A percentile compares a stretch with the other conserved stretches of the same genome.
Conservation (phyloP, 2,888 invertebrate species). For the Xiphydria camelus region DNA sequence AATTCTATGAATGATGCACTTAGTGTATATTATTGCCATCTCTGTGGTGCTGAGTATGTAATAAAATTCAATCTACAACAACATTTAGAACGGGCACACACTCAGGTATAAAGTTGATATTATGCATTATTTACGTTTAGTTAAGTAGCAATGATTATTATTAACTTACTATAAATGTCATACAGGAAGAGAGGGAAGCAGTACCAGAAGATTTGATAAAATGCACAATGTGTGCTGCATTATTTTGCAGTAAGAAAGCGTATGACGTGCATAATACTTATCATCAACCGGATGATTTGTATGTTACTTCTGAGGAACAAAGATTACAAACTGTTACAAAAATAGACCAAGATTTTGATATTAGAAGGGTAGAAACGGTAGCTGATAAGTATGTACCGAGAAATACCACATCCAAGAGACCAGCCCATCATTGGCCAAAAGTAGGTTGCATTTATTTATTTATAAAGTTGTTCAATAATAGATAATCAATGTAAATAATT, state of each 20-base stretch:
- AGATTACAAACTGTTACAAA: conserved; percentile 58
- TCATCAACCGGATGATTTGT: conserved; percentile 66
- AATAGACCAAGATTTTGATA: conserved; percentile 62
- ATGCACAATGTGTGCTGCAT: conserved; percentile 68
- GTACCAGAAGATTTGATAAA: conserved; percentile 63
- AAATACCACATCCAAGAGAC: conserved; percentile 25
- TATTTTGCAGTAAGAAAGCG: conserved; percentile 68
- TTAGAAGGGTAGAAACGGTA: conserved; percentile 54
- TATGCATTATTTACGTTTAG: too few species aligned
- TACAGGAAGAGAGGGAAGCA: conserved; percentile 60
- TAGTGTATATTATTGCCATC: conserved; percentile 61
- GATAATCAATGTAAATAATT: too few species aligned
- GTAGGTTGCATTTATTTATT: conserved; percentile 16
- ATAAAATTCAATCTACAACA: conserved; percentile 68
- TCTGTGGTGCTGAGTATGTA: conserved; percentile 70
- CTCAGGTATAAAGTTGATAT: conserved; percentile 33
- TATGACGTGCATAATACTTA: conserved; percentile 68
- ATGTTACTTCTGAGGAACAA: conserved; percentile 64
- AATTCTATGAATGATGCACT: conserved; percentile 61
- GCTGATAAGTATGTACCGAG: conserved; percentile 45
- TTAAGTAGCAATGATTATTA: too few species aligned
- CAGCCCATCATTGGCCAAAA: conserved; percentile 31
- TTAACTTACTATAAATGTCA: too few species aligned
- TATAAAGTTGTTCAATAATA: too few species aligned
- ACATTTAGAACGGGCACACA: conserved; percentile 51